These are phyloP conservation scores for Drosophila dunni DNA, from an alignment of 1,140 invertebrate genomes.

Conservation along the genomic window DNA sequence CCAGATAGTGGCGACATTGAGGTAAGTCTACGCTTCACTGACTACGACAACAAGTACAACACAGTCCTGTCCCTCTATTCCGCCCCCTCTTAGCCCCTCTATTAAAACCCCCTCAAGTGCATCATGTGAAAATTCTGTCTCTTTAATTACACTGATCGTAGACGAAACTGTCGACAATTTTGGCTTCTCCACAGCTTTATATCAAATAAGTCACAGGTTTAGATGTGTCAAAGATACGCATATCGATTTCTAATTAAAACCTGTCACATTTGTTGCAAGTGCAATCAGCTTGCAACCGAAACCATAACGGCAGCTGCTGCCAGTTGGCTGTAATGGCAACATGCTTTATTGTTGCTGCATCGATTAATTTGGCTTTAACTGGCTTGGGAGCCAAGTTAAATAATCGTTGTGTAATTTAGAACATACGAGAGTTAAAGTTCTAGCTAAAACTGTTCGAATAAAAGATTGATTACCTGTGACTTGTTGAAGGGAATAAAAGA, in stretches of 20 bases:
- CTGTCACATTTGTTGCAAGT: slow-evolving; percentile 8
- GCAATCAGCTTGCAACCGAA: slow-evolving; percentile 6
- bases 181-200: slow-evolving; percentile 2
- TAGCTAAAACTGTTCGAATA: too few relatives aligned
- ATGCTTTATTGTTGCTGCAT: slow-evolving; percentile 16
- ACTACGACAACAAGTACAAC: background rate
- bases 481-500: too few relatives aligned
- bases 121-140: background rate
- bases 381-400: slow-evolving; percentile 23
- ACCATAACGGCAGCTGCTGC: slow-evolving; percentile 55
- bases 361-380: slow-evolving; percentile 22
- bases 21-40: slow-evolving; percentile 82
- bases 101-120: background rate
- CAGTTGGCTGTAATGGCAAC: slow-evolving; percentile 49
- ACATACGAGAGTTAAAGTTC: too few relatives aligned
- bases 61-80: too few relatives aligned
- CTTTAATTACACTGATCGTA: slow-evolving; percentile 11
- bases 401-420: slow-evolving; percentile 7
- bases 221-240: background rate
- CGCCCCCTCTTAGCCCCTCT: background rate
- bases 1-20: slow-evolving; percentile 88
- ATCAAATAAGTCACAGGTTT: slow-evolving; percentile 2
- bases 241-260: background rate
- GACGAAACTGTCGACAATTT: background rate
- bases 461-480: too few relatives aligned